Evolutionary conservation across 2,888 invertebrate genomes (phyloP), one percentile per base, ranked within the genome.

Genomic region (Lepidonotus clava): DNA sequence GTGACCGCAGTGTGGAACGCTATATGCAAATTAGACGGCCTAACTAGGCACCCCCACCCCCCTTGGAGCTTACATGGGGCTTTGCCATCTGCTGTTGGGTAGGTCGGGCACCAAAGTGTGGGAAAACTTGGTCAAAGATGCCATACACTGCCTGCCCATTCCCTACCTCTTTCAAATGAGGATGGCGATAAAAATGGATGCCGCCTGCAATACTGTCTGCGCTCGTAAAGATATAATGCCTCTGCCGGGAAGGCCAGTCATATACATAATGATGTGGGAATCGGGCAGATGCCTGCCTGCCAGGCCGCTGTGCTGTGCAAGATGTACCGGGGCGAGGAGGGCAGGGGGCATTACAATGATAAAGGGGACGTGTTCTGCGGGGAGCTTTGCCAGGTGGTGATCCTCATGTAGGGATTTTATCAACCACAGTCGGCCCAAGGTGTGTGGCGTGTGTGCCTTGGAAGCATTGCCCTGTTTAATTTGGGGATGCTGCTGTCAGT

Each of bases 251-350:
- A 28, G 28, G 21, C 61, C 28, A 28, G 11, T 14, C 0, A 61
- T 28, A 11, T 61, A 61, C 61, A 61, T 61, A 61, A 61, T 61
- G 4, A 61, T 61, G 61, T 61, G 61, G 28, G 61, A 61, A 61
- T n/a, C 2, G 28, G 11, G 61, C 61, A 61, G 61, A 61, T 61
- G 61, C 61, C n/a, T n/a, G n/a, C n/a, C n/a, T n/a, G n/a, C n/a
- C n/a, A n/a, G n/a, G n/a, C n/a, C n/a, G n/a, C n/a, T n/a, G n/a
- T n/a, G n/a, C n/a, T n/a, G n/a, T n/a, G n/a, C n/a, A n/a, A n/a
- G n/a, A n/a, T n/a, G n/a, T n/a, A n/a, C n/a, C n/a, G n/a, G n/a
- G n/a, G n/a, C n/a, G n/a, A n/a, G n/a, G n/a, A n/a, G n/a, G n/a
- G n/a, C n/a, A n/a, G n/a, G n/a, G n/a, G n/a, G n/a, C n/a, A n/a